Evolutionary conservation across 2,113 vertebrate species (phyloP).

Genomic region (Nicator chloris): DNA sequence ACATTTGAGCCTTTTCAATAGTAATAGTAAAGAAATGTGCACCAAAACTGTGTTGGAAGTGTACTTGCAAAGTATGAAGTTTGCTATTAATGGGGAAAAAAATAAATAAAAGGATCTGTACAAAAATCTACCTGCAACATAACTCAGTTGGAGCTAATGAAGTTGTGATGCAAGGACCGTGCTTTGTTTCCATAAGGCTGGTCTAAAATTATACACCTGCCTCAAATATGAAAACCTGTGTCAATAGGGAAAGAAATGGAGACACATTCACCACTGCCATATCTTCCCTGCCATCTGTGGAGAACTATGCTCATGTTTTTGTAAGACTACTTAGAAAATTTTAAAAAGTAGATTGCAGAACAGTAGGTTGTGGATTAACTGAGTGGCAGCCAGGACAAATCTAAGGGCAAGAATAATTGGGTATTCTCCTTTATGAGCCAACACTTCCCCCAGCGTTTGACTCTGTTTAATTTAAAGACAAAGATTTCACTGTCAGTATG

Average conservation of each 20-base stretch:
- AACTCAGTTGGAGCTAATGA: neutral
- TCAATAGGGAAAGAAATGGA: neutral
- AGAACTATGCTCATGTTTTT: neutral
- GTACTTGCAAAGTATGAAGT: neutral
- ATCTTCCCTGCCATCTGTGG: neutral
- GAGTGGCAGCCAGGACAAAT: neutral
- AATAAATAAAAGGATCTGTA: neutral
- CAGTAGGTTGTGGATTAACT: neutral
- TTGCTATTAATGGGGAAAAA: neutral
- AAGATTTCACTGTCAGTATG: neutral
- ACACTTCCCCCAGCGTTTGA: fast-evolving
- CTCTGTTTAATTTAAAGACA: neutral
- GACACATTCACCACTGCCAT: neutral
- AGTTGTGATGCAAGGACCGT: neutral
- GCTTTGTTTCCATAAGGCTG: neutral
- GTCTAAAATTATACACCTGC: neutral
- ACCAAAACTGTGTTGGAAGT: neutral
- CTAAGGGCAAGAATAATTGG: neutral
- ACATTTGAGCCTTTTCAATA: neutral
- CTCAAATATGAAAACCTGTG: neutral
- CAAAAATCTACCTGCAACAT: neutral
- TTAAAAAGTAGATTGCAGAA: neutral
- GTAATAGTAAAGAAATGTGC: neutral
- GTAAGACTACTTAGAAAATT: neutral
- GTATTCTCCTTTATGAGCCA: neutral